Base-by-base conservation (phyloP, 2,113 vertebrate genomes). In the Phaetusa simplex region DNA sequence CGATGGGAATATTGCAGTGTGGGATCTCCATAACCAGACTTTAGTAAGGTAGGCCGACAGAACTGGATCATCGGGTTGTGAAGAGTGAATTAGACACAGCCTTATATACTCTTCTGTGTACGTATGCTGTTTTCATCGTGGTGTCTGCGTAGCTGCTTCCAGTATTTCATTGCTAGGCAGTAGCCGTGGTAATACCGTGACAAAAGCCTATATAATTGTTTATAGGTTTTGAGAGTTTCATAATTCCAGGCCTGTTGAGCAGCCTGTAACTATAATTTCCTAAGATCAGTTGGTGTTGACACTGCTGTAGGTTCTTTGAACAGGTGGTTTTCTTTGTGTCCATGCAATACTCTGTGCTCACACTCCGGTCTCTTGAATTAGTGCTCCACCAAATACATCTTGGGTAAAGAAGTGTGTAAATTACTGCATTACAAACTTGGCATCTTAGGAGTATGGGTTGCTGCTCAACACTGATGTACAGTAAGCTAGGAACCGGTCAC, bases 11-110 rank as follows among this genome's bases (percentile, higher is more conserved):
- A 99, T 99, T 16, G 98, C 98, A 16, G 98, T 99, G 40, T 99
- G 98, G 98, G 98, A 99, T 96, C 98, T 99, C 70, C 98, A 99
- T 96, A 99, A 99, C 94, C 98, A 99, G 98, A 99, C 98, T 5
- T 93, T 99, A 90, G 98, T 99, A 96, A 98, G 98, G 98, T 99
- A 95, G 67, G 98, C 97, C 5, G 0, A 64, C 72, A 56, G 82
- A 77, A 56, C 29, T 81, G 62, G 62, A 95, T 92, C 49, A 16
- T 66, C 7, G 71, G 15, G 32, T 81, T 70, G 47, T 49, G 45
- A 82, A 65, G 62, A 66, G 43, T 76, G 53, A 53, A 50, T 94
- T 86, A 43, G 34, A 38, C 36, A 9, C 3, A 5, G 22, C 27
- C 11, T 11, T 73, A 70, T 14, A 2, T 50, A 20, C 21, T 49